A percentile compares a stretch with the other conserved stretches of the same genome.
These are phyloP conservation scores for Drosophila kuntzei DNA, from an alignment of 2,888 invertebrate genomes.

Conservation along the genomic window DNA sequence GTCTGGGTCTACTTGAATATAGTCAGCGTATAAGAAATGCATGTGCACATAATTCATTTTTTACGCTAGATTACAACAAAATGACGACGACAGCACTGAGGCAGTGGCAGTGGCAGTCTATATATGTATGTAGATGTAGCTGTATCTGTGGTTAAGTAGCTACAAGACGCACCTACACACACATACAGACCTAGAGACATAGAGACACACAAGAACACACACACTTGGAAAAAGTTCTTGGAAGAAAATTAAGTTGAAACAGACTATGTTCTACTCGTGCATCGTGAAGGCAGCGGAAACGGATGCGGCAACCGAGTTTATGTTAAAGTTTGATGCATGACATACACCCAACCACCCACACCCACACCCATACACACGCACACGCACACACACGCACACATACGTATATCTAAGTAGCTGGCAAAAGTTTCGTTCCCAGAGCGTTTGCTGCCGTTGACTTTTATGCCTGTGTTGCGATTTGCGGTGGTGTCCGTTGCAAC, in stretches of 20 bases:
- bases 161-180: constrained; percentile 40
- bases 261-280: constrained; percentile 46
- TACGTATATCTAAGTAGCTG: constrained; percentile 53
- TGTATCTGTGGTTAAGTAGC: constrained; percentile 57
- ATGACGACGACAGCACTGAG: constrained; percentile 41
- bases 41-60: constrained; percentile 79
- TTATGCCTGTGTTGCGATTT: constrained; percentile 65
- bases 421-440: constrained; percentile 56
- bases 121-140: constrained; percentile 24
- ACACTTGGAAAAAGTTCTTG: constrained; percentile 51
- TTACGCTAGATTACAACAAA: constrained; percentile 77
- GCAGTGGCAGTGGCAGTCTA: constrained; percentile 11
- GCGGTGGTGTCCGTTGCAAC: constrained; percentile 68
- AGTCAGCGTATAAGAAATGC: constrained; percentile 70
- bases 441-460: constrained; percentile 66
- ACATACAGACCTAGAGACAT: constrained; percentile 9
- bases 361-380: constrained; percentile 13
- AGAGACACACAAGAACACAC: constrained; percentile 10
- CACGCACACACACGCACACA: background rate
- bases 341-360: constrained; percentile 50
- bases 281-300: constrained; percentile 65
- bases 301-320: constrained; percentile 78
- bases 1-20: constrained; percentile 1
- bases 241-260: constrained; percentile 71
- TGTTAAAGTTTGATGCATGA: constrained; percentile 79